Evolutionary conservation across 1,140 invertebrate genomes (phyloP).

Genomic region (Brachionus plicatilis): DNA sequence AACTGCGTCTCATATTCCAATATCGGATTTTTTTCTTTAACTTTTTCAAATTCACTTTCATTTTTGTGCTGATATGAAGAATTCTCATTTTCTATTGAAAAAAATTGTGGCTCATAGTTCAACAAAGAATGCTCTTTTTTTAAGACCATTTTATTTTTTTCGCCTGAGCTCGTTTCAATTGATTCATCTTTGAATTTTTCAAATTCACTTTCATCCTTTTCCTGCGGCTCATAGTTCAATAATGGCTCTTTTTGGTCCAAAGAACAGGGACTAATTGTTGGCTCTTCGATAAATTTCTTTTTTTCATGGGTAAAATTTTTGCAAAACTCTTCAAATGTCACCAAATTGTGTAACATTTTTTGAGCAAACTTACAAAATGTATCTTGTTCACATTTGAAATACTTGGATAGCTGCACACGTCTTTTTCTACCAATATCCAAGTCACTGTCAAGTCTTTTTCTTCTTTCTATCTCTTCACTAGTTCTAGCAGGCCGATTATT

Average conservation of each 20-base stretch:
- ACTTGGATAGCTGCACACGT: background rate
- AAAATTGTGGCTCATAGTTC: too few relatives aligned
- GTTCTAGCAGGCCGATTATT: background rate
- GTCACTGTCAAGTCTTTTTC: background rate
- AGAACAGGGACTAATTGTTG: too few relatives aligned
- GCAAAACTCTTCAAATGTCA: background rate
- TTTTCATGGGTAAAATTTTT: background rate
- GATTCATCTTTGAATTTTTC: too few relatives aligned
- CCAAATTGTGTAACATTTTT: background rate
- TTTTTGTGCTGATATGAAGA: too few relatives aligned
- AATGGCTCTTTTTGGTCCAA: too few relatives aligned
- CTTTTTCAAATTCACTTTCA: background rate
- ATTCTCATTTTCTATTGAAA: too few relatives aligned
- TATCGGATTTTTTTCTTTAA: background rate
- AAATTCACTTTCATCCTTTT: too few relatives aligned
- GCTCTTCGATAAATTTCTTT: too few relatives aligned
- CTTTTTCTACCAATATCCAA: background rate
- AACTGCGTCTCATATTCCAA: background rate
- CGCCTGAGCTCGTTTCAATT: too few relatives aligned
- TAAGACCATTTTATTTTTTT: too few relatives aligned
- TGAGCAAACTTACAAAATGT: background rate
- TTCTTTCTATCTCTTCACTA: background rate
- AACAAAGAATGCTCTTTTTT: too few relatives aligned
- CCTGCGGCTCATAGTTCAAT: too few relatives aligned
- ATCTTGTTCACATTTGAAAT: background rate